Evolutionary conservation across 2,888 invertebrate genomes (phyloP), one percentile per base, ranked within the genome.

Genomic region (Hymenopus coronatus): DNA sequence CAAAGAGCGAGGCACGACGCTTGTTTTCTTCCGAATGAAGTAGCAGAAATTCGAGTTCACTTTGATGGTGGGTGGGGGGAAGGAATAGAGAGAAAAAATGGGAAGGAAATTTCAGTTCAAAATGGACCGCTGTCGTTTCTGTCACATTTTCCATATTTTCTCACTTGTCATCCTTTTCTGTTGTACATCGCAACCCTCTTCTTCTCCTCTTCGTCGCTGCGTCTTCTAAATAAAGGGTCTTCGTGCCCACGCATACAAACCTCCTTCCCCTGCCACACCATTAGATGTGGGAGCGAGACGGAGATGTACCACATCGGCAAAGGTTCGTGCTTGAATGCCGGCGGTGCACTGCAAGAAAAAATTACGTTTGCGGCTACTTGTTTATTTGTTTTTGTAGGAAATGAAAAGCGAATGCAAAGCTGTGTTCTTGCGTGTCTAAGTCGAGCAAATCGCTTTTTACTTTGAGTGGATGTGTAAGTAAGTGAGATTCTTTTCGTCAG

Each of bases 81-180:
- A n/a, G 27, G 85, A 7, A 12, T 1, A 28, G 85, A 7, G 85
- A 27, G 7, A 7, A 54, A 54, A 54, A 54, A 54, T 54, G 54
- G 20, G 27, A 40, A 28, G 28, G 70, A 86, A 86, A 86, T 86
- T 86, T 81, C 86, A 86, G 86, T 81, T 70, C 70, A 86, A 86
- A 86, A 86, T 86, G 86, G 86, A 86, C 86, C 81, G 81, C 86
- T 81, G 86, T 86, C 70, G 28, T 86, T 86, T 70, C 70, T 86
- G 86, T 86, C 86, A 86, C 86, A 86, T 86, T 86, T 86, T 86
- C 86, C 86, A 86, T 86, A 86, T 86, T 86, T 86, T 86, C 86
- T 70, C 86, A 86, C 86, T 86, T 86, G 86, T 86, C 86, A 86
- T 86, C 86, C 85, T 81, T 27, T 85, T 85, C 85, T 70, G 3